Conservation (phyloP, 2,888 invertebrate species). For the Opisthograptis luteolata region DNA sequence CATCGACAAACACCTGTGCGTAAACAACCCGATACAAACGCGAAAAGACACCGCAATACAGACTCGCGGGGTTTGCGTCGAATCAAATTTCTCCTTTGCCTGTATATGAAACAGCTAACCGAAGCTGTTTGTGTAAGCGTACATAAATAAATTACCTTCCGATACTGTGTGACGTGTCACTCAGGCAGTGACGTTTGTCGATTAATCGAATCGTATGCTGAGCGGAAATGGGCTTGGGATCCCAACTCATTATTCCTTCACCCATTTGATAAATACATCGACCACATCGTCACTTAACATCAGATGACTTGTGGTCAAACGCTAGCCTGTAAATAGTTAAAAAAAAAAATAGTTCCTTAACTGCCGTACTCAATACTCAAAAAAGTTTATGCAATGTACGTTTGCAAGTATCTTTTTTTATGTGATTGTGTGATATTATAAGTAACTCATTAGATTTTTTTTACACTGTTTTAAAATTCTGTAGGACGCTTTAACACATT, state of each 20-base stretch:
- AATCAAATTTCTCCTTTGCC: constrained; percentile 17
- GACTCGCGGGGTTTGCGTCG: not conserved
- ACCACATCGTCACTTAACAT: too few relatives aligned
- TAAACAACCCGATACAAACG: constrained; percentile 4
- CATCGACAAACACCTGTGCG: not conserved
- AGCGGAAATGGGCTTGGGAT: constrained; percentile 22
- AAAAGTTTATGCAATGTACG: too few relatives aligned
- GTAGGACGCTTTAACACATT: too few relatives aligned
- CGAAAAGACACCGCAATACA: constrained; percentile 12
- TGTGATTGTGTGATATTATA: too few relatives aligned
- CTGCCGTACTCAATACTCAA: too few relatives aligned
- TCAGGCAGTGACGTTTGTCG: constrained; percentile 34
- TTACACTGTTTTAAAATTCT: too few relatives aligned
- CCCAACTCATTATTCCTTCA: not conserved
- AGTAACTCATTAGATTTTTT: too few relatives aligned
- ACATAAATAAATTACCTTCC: constrained; percentile 29
- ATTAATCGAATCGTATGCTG: constrained; percentile 42
- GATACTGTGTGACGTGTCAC: constrained; percentile 29
- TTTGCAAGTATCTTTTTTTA: too few relatives aligned
- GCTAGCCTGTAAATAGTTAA: too few relatives aligned
- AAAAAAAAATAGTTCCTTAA: too few relatives aligned
- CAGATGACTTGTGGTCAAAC: too few relatives aligned
- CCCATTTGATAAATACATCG: not conserved
- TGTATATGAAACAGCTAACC: constrained; percentile 7
- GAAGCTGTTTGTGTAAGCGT: constrained; percentile 5